Evolutionary conservation across 2,113 vertebrate genomes (phyloP).

Genomic region (Oostethus manadensis): DNA sequence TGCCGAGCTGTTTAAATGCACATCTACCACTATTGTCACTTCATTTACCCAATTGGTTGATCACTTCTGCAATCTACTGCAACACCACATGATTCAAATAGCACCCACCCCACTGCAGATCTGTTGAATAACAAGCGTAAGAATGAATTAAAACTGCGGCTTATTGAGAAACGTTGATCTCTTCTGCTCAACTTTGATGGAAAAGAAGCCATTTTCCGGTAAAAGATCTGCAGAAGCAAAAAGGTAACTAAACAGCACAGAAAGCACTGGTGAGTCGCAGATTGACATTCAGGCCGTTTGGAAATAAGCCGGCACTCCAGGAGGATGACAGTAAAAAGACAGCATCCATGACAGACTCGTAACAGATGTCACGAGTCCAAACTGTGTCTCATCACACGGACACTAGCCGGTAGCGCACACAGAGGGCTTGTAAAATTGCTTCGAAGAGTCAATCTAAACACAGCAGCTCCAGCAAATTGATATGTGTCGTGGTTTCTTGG

Average conservation of each 20-base stretch:
- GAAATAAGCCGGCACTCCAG: constrained; percentile 34
- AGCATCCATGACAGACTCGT: constrained; percentile 28
- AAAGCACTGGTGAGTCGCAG: constrained; percentile 53
- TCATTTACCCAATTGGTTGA: too few species aligned
- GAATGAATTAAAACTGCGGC: constrained; percentile 16
- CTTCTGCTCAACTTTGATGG: constrained; percentile 36
- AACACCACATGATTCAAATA: background rate
- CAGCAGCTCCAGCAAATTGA: constrained; percentile 29
- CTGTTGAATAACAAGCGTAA: constrained; percentile 22
- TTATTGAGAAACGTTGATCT: constrained; percentile 18
- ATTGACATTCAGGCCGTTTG: constrained; percentile 44
- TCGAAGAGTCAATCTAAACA: constrained; percentile 21
- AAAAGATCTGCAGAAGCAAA: constrained; percentile 32
- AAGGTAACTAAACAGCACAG: constrained; percentile 39
- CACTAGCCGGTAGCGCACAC: constrained; percentile 42
- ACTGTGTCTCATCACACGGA: constrained; percentile 27
- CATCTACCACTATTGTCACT: too few species aligned
- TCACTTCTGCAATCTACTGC: constrained; percentile 8
- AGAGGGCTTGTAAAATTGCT: constrained; percentile 26
- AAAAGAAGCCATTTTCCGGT: constrained; percentile 31
- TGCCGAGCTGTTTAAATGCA: constrained; percentile 18
- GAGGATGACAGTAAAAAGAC: constrained; percentile 45
- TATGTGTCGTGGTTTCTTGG: constrained; percentile 21
- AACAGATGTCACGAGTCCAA: constrained; percentile 49
- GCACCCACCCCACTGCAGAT: constrained; percentile 9